Evolutionary conservation across 2,888 invertebrate genomes (phyloP).

Genomic region (Drosophila cognata): DNA sequence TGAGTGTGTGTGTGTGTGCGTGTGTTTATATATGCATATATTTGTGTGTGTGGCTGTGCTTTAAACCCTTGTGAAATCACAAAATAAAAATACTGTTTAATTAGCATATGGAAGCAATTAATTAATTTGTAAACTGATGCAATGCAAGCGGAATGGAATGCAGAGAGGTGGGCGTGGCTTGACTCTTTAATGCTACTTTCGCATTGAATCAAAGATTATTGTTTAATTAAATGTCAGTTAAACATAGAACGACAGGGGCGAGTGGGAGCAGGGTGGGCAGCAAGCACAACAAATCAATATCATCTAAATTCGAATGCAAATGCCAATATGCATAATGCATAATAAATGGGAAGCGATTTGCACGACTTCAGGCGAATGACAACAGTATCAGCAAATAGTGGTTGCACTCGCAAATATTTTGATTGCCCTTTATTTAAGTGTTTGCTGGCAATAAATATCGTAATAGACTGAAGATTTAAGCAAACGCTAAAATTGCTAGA

Average conservation of each 20-base stretch:
- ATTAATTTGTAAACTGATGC: slow-evolving; percentile 70
- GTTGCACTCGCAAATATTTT: slow-evolving; percentile 1
- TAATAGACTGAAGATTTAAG: background rate
- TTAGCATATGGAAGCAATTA: slow-evolving; percentile 81
- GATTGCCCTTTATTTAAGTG: background rate
- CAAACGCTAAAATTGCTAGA: background rate
- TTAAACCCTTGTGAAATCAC: slow-evolving; percentile 48
- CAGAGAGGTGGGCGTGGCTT: background rate
- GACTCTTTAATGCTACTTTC: slow-evolving; percentile 47
- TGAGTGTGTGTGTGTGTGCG: slow-evolving; percentile 3
- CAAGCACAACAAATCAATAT: background rate
- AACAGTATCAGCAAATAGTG: background rate
- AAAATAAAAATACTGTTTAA: slow-evolving; percentile 74
- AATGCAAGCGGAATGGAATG: background rate
- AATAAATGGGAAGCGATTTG: no score
- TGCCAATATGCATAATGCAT: background rate
- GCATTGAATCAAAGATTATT: slow-evolving; percentile 72
- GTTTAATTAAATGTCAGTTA: slow-evolving; percentile 64
- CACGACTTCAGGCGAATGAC: background rate
- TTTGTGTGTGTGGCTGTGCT: slow-evolving; percentile 9
- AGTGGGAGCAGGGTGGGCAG: no score
- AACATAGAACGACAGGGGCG: background rate
- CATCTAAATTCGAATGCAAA: slow-evolving; percentile 1
- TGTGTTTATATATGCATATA: background rate
- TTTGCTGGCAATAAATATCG: background rate